These are phyloP conservation scores for Heliconius congener DNA, from an alignment of 1,140 invertebrate species.

Conservation along the genomic window DNA sequence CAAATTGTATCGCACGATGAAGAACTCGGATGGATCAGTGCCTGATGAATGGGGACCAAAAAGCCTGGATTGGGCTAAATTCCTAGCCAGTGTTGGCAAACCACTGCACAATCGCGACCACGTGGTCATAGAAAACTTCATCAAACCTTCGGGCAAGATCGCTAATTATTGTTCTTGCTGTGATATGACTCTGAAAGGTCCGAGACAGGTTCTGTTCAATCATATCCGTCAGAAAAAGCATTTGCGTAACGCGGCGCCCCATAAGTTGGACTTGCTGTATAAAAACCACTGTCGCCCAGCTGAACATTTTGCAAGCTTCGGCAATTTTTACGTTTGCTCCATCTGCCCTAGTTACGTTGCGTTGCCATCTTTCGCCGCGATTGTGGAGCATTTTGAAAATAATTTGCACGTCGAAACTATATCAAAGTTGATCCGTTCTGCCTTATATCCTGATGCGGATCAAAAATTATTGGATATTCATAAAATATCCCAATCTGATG, in stretches of 20 bases:
- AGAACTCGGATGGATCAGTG: slow-evolving; percentile 54
- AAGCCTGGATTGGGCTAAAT: slow-evolving; percentile 71
- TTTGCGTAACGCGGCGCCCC: slow-evolving; percentile 67
- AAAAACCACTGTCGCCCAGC: slow-evolving; percentile 68
- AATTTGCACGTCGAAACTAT: slow-evolving; percentile 62
- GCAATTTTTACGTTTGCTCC: slow-evolving; percentile 69
- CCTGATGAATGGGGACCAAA: slow-evolving; percentile 75
- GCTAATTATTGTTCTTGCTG: slow-evolving; percentile 71
- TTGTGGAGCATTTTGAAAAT: slow-evolving; percentile 71
- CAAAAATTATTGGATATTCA: slow-evolving; percentile 52
- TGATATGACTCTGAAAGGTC: slow-evolving; percentile 72
- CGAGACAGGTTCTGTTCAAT: slow-evolving; percentile 72
- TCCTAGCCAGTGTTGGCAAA: slow-evolving; percentile 66
- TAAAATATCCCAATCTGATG: slow-evolving; percentile 46
- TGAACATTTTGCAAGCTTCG: slow-evolving; percentile 73
- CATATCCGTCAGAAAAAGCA: slow-evolving; percentile 78
- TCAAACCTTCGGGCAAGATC: slow-evolving; percentile 69
- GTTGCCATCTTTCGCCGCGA: slow-evolving; percentile 66
- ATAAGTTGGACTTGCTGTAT: slow-evolving; percentile 62
- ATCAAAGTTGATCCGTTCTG: slow-evolving; percentile 58
- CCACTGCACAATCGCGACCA: slow-evolving; percentile 64
- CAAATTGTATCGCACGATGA: slow-evolving; percentile 64
- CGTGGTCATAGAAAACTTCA: slow-evolving; percentile 74
- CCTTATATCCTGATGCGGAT: slow-evolving; percentile 57
- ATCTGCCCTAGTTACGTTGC: slow-evolving; percentile 64